Conservation (phyloP, 2,113 vertebrate species). For the Benitochromis conjunctus region DNA sequence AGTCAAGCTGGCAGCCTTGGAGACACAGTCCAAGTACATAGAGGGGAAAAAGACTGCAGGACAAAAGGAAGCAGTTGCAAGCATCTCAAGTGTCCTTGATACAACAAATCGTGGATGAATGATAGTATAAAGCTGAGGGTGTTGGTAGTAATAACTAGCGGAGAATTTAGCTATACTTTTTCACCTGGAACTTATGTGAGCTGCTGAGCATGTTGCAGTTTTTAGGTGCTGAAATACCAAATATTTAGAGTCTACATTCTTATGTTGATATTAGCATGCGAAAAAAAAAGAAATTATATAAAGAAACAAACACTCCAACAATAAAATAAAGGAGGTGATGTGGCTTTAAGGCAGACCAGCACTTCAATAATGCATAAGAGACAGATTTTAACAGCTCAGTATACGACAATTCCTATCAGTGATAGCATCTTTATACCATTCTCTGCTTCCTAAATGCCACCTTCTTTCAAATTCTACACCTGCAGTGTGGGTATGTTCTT, state of each 20-base stretch:
- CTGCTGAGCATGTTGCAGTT: neutral
- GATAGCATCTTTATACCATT: neutral
- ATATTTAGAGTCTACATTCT: neutral
- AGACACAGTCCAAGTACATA: neutral
- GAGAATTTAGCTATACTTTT: neutral
- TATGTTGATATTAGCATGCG: neutral
- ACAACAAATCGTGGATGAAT: neutral
- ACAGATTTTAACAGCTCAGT: neutral
- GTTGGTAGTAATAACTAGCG: neutral
- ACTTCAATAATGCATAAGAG: neutral
- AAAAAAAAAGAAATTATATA: neutral
- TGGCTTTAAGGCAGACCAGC: neutral
- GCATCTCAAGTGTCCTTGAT: neutral
- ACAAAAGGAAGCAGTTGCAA: neutral
- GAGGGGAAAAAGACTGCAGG: neutral
- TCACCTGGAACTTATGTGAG: neutral
- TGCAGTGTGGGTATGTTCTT: neutral
- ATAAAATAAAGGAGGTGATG: neutral
- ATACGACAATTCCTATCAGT: neutral
- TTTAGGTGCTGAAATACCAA: neutral
- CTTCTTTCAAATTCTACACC: neutral
- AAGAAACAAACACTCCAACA: neutral
- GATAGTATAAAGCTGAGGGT: neutral
- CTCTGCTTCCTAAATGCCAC: neutral
- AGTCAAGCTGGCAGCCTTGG: constrained; percentile 4